Conservation (phyloP, 2,113 vertebrate species). For the Lonchura striata region DNA sequence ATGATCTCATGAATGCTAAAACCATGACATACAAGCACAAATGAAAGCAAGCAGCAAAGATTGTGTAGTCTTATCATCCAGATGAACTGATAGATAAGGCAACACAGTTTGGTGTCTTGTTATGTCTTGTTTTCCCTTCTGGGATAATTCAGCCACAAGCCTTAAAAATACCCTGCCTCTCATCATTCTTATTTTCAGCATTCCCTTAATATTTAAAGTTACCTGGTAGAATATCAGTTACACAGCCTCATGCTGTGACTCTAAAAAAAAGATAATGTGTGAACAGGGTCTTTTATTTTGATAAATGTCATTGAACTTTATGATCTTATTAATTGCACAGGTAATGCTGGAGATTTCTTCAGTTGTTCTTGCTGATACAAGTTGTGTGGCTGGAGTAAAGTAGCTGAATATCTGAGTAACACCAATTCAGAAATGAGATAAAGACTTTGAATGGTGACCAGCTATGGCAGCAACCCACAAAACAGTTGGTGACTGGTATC, state of each 20-base stretch:
- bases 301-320: not conserved
- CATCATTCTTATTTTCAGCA: not conserved
- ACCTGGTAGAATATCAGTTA: not conserved
- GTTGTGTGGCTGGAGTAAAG: not conserved
- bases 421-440: not conserved
- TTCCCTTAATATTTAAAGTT: not conserved
- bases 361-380: not conserved
- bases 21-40: constrained; percentile 50
- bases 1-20: constrained; percentile 73
- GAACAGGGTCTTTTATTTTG: not conserved
- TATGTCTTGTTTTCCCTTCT: constrained; percentile 35
- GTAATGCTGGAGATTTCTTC: not conserved
- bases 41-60: constrained; percentile 35
- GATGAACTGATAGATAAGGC: constrained; percentile 27
- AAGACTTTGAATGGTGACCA: not conserved
- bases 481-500: fast-evolving
- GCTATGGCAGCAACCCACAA: not conserved
- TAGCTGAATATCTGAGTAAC: not conserved
- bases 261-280: not conserved
- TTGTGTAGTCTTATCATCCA: constrained; percentile 13
- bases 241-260: not conserved
- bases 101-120: constrained; percentile 28
- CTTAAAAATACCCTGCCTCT: not conserved
- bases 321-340: not conserved
- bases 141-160: constrained; percentile 7